Percentiles rank a stretch among this genome's conserved stretches.
phyloP scores from a whole-genome alignment of 2,797 vertebrate species.

The Leucoraja ocellata region DNA sequence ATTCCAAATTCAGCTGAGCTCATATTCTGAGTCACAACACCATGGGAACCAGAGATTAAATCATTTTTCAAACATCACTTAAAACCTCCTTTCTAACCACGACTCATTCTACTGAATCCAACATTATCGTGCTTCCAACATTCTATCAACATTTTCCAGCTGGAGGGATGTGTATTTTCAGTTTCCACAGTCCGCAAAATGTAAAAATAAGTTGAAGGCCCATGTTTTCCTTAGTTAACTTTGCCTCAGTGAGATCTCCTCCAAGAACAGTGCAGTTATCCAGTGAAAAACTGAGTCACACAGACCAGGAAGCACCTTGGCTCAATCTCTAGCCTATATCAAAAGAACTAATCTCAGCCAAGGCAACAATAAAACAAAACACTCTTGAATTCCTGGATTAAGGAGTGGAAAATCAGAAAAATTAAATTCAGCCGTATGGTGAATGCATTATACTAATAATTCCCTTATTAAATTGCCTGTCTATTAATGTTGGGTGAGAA shows the following conservation, averaged over 20 bases:
- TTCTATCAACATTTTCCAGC: background rate
- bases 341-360: background rate
- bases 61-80: background rate
- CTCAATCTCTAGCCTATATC: background rate
- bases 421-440: background rate
- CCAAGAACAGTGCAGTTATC: background rate
- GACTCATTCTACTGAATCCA: background rate
- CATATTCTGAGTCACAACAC: background rate
- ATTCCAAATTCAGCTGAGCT: background rate
- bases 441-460: background rate
- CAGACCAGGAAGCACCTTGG: constrained; percentile 4
- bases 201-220: background rate
- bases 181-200: background rate
- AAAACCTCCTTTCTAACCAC: background rate
- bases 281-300: background rate
- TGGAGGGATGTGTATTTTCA: background rate
- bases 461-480: background rate
- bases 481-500: background rate
- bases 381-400: background rate
- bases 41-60: background rate
- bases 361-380: background rate
- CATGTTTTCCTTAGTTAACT: constrained; percentile 5
- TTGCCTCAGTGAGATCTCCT: background rate
- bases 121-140: background rate
- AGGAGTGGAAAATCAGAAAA: background rate